Evolutionary conservation across 2,797 vertebrate genomes (phyloP), one percentile per base, ranked within the genome.

Genomic region (Protonibea diacanthus): DNA sequence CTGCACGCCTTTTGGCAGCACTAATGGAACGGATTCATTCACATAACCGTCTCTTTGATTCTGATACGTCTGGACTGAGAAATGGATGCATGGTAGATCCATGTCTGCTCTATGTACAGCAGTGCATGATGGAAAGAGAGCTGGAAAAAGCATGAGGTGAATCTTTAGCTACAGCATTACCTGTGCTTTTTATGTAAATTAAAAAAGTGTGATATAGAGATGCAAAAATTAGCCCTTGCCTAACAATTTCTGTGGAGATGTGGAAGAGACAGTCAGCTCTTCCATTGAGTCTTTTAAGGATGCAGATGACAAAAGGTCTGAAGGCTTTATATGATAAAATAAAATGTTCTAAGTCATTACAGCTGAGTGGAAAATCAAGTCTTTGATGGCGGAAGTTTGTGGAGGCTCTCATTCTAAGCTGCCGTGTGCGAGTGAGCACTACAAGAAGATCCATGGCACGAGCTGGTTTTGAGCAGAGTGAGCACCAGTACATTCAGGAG

Each of bases 401-500:
- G 0, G 38, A 51, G 27, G n/a, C 42, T 64, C 49, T 20, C 55
- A 61, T 52, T 80, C 44, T 49, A 49, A 33, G 62, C 48, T 68
- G 77, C 69, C 8, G 40, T 45, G 65, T 70, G 63, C 73, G 74
- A 81, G 63, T 5, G 49, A 82, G 62, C 49, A 44, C 62, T 66
- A 84, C 74, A 62, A 48, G 47, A 71, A 86, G 82, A 82, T 84
- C 81, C 74, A 71, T 66, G 76, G 70, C 68, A 72, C 55, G 62
- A 75, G 82, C 84, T 71, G 76, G 83, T 81, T 38, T 81, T 67
- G 75, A 78, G 71, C 79, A 85, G 80, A 80, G 82, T 18, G 79
- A 88, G 81, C 74, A 57, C 77, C 81, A 69, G 85, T 80, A 78
- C 83, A 86, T 86, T 80, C 38, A n/a, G 87, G 85, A 88, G 85